Evolutionary conservation across 2,797 vertebrate genomes (phyloP), one percentile per base, ranked within the genome.

Genomic region (Molossus molossus): DNA sequence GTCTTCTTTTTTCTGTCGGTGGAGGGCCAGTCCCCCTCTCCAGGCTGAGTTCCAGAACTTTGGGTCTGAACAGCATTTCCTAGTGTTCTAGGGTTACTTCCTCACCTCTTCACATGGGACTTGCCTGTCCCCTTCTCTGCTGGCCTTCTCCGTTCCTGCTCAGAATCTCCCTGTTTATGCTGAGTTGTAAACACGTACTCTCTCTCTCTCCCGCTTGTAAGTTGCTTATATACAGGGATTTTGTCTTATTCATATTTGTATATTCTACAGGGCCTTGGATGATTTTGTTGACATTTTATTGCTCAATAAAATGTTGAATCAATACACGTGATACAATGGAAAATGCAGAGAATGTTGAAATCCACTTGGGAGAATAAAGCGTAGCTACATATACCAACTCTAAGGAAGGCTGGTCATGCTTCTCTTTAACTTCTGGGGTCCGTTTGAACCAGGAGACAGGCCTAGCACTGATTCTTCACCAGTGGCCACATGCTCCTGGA

Each of bases 331-430:
- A 25, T 55, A 17, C 9, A 73, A 53, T 53, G 48, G 72, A 58
- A 53, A 62, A 25, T 17, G 65, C 4, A 33, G 69, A 67, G 29
- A 64, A 40, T 27, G 25, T 92, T 17, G 40, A 55, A 70, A 57
- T 67, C 10, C 33, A 11, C 40, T 60, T 72, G 82, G 33, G 29
- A 72, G n/a, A 45, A 73, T 18, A 53, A 40, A 87, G 23, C 37
- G 0, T 65, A 21, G 93, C 1, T 45, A 1, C 27, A 33, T 9
- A 18, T 17, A 21, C 20, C 17, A 3, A 1, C 6, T 76, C 0
- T 27, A 1, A 60, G 57, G n/a, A 11, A 18, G 27, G 5, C 60
- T 53, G 14, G 13, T 50, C 1, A 0, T 27, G 1, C 58, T 55
- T 13, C 15, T 48, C 57, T 62, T 48, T 45, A 21, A 21, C 1